Conservation (phyloP, 2,113 vertebrate species). For the Eptesicus fuscus region DNA sequence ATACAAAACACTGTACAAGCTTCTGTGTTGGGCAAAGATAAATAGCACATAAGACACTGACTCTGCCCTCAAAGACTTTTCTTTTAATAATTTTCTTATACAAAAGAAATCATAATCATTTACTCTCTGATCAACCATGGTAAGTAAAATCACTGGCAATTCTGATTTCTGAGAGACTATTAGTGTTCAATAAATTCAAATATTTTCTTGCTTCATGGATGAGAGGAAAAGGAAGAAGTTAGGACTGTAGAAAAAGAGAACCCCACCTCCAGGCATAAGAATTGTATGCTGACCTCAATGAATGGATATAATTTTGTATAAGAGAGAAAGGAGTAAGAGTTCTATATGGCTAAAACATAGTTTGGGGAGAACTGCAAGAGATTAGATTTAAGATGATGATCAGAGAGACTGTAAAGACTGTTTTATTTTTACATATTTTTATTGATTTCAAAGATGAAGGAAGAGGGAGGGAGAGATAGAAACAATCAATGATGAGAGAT, state of each 20-base stretch:
- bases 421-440: background rate
- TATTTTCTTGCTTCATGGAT: background rate
- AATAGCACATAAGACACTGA: background rate
- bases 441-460: too few relatives aligned
- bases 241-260: background rate
- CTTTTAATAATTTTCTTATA: background rate
- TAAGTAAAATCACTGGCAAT: background rate
- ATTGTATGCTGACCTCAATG: background rate
- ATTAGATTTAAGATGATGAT: background rate
- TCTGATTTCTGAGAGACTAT: background rate
- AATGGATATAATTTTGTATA: background rate
- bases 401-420: background rate
- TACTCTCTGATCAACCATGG: background rate
- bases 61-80: background rate
- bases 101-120: background rate
- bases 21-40: background rate
- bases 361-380: background rate
- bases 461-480: too few relatives aligned
- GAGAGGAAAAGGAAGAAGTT: background rate
- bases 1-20: background rate
- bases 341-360: background rate
- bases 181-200: background rate
- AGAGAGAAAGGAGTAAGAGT: background rate
- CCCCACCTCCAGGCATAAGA: accelerated
- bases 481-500: too few relatives aligned